Conservation (phyloP, 2,888 invertebrate species). For the Noctuana brunneofusca region DNA sequence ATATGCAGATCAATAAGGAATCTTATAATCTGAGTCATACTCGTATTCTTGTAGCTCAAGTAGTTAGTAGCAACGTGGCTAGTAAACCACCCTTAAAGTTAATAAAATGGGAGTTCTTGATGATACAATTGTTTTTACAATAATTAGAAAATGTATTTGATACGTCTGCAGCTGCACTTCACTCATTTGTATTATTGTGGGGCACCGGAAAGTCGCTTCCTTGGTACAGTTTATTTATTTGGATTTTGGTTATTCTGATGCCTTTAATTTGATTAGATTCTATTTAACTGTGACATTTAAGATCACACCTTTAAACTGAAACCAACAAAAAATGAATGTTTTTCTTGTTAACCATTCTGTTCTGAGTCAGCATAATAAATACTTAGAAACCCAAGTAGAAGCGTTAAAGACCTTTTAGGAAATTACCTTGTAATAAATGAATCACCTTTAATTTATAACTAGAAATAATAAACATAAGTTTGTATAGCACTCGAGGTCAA, state of each 20-base stretch:
- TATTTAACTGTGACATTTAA: no score
- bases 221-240: no score
- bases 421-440: constrained; percentile 12
- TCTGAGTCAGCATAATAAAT: constrained; percentile 3
- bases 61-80: not conserved
- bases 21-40: constrained; percentile 8
- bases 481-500: constrained; percentile 7
- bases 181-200: no score
- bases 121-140: no score
- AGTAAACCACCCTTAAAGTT: not conserved
- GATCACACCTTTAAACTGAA: no score
- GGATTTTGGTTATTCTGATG: no score
- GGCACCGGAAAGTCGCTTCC: no score
- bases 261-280: no score
- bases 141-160: no score
- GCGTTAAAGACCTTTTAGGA: constrained; percentile 17
- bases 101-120: no score
- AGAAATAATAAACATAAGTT: constrained; percentile 11
- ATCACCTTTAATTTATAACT: constrained; percentile 8
- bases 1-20: constrained; percentile 3
- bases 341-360: not conserved
- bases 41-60: not conserved
- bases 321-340: not conserved
- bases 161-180: no score
- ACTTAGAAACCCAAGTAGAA: constrained; percentile 3